Base-by-base conservation (phyloP, 2,888 invertebrate genomes). In the Pandemis corylana region DNA sequence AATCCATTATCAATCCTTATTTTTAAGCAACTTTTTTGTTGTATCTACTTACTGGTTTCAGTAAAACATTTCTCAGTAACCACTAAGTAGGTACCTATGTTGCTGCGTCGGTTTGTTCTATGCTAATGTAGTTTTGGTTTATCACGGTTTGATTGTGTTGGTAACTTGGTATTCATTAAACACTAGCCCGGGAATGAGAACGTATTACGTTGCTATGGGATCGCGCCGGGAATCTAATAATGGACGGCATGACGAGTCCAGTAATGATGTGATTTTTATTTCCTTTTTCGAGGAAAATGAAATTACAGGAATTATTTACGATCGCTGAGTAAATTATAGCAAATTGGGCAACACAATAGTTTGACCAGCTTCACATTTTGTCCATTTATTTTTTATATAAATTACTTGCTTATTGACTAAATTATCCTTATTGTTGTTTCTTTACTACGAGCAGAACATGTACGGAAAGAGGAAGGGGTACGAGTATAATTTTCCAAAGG, bases 171-270 rank as follows among this genome's bases (percentile, higher is more conserved):
- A 74, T 74, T 74, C 74, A 74, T 74, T 70, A 70, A 70, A 44
- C 15, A 61, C 61, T 46, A 51, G 66, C 66, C 51, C 61, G 41
- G 68, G 70, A 66, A 70, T 66, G 74, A 70, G 74, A 62, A 69
- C 68, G 61, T 66, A 74, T 74, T 74, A 70, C 70, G 74, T 74
- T 70, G 74, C 74, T 70, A 70, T 70, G 70, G 74, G 59, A 74
- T 65, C 69, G 53, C 69, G 59, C 46, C 59, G 59, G 74, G 69
- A 69, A 70, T 74, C 65, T 69, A 61, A 70, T 74, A 69, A 73
- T 73, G 46, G 65, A 74, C 46, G 59, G 49, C 65, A 44, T 69
- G 51, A 70, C 69, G 53, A 74, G 53, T 41, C 70, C 70, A 12
- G 68, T 66, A 61, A 72, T 61, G 62, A 42, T 53, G 72, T 72